A percentile compares a stretch with the other conserved stretches of the same genome.
Evolutionary conservation across 2,797 vertebrate species (phyloP).

Genomic region (Melanotaenia trifasciata): DNA sequence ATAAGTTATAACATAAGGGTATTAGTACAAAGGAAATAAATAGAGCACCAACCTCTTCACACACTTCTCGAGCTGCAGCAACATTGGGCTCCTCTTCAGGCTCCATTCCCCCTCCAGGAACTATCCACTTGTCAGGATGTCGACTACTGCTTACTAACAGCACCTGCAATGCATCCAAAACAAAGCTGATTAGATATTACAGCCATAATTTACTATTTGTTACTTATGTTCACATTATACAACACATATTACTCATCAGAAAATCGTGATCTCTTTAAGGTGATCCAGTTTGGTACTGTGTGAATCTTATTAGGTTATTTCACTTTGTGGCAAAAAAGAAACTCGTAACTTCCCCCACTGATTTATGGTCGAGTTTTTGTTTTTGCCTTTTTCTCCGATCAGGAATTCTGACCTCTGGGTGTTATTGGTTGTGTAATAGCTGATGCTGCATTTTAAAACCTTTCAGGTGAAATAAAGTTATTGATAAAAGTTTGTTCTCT

Average conservation of each 20-base stretch:
- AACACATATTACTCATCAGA: background rate
- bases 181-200: slow-evolving; percentile 7
- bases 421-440: slow-evolving; percentile 15
- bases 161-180: slow-evolving; percentile 82
- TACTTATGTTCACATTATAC: background rate
- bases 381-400: background rate
- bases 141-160: slow-evolving; percentile 97
- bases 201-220: background rate
- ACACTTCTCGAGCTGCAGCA: slow-evolving; percentile 95
- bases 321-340: background rate
- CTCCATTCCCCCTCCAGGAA: slow-evolving; percentile 98
- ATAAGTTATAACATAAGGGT: background rate
- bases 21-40: background rate
- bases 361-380: background rate
- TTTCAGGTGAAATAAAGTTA: slow-evolving; percentile 1
- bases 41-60: slow-evolving; percentile 91
- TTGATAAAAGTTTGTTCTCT: slow-evolving; percentile 23
- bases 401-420: slow-evolving; percentile 5
- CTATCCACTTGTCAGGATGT: slow-evolving; percentile 98
- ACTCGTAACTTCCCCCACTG: background rate
- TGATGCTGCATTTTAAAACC: background rate
- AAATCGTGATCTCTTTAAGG: background rate
- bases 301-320: background rate
- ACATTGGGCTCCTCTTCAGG: slow-evolving; percentile 94
- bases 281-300: background rate